Evolutionary conservation across 2,888 invertebrate genomes (phyloP).

Genomic region (Muschampia plurimacula): DNA sequence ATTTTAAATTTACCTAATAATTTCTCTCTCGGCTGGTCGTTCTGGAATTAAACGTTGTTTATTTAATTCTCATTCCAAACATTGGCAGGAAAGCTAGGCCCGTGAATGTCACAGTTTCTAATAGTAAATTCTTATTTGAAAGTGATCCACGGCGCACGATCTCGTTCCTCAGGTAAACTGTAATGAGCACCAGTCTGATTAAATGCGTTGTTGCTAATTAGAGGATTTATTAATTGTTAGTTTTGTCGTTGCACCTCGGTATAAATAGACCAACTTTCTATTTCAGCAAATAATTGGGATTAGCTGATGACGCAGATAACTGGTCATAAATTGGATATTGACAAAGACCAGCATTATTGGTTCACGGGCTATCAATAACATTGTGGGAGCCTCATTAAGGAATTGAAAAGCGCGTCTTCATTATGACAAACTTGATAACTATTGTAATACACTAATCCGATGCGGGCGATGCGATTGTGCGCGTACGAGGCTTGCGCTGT

Average conservation of each 20-base stretch:
- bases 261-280: conserved; percentile 58
- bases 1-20: conserved; percentile 39
- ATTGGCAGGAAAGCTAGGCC: conserved; percentile 55
- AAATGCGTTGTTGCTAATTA: conserved; percentile 66
- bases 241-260: conserved; percentile 46
- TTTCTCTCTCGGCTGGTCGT: conserved; percentile 35
- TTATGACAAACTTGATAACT: conserved; percentile 73
- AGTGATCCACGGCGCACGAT: conserved; percentile 66
- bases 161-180: conserved; percentile 60
- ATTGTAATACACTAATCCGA: conserved; percentile 69
- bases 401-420: conserved; percentile 79
- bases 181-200: conserved; percentile 67
- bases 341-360: conserved; percentile 59
- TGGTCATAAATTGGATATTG: conserved; percentile 67
- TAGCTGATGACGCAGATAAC: conserved; percentile 65
- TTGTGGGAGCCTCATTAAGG: conserved; percentile 76
- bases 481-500: conserved; percentile 51
- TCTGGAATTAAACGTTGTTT: conserved; percentile 37
- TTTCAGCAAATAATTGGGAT: conserved; percentile 62
- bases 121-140: conserved; percentile 44
- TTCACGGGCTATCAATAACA: conserved; percentile 65
- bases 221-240: conserved; percentile 56
- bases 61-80: conserved; percentile 57
- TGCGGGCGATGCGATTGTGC: conserved; percentile 69
- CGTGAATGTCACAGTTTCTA: conserved; percentile 42